A percentile compares a stretch with the other conserved stretches of the same genome.
Evolutionary conservation across 2,113 vertebrate genomes (phyloP).

Genomic region (Hyperopisus bebe): DNA sequence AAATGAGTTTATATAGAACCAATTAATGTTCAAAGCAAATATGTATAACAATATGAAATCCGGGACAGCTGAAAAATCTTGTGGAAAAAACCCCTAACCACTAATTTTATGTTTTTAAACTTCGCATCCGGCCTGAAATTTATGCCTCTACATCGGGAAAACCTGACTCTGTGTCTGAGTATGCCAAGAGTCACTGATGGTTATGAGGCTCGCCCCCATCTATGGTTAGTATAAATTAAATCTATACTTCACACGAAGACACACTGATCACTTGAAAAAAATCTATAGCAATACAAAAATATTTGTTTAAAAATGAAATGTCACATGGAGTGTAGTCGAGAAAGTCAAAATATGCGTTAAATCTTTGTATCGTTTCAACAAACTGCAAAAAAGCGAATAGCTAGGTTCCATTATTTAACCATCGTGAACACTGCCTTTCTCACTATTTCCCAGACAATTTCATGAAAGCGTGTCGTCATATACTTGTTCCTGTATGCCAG

Average conservation of each 20-base stretch:
- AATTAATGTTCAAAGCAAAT: neutral
- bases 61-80: neutral
- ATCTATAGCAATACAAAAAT: neutral
- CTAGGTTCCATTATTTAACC: neutral
- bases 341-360: neutral
- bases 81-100: neutral
- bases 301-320: neutral
- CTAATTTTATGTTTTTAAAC: neutral
- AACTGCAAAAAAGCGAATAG: neutral
- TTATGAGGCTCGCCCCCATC: neutral
- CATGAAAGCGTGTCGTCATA: neutral
- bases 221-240: neutral
- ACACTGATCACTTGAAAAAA: neutral
- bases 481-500: neutral
- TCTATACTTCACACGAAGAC: neutral
- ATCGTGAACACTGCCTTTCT: neutral
- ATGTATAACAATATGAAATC: neutral
- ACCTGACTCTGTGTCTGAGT: neutral
- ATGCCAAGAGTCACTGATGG: neutral
- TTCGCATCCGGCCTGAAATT: neutral
- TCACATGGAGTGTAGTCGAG: neutral
- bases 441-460: neutral
- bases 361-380: neutral
- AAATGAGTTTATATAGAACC: neutral
- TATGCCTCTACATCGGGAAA: neutral